phyloP scores from a whole-genome alignment of 1,140 invertebrate species.

The fruit fly (Drosophila melanogaster) region DNA sequence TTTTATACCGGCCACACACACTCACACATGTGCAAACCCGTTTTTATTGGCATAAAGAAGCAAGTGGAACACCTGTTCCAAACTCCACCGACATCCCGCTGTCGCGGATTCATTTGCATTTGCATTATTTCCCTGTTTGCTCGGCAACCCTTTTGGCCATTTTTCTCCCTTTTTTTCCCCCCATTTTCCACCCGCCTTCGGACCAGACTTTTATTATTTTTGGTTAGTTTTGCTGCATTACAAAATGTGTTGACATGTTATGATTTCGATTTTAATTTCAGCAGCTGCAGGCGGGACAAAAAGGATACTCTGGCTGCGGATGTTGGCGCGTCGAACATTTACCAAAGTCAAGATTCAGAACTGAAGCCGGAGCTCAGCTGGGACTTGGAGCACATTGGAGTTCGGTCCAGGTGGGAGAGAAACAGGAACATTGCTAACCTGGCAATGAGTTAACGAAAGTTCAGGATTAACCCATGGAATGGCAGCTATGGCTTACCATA shows the following conservation, averaged over 20 bases:
- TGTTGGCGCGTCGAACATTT: slow-evolving; percentile 35
- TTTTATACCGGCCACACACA: slow-evolving; percentile 43
- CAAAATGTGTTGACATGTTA: slow-evolving; percentile 76
- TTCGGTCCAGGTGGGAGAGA: background rate
- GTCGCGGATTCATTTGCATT: slow-evolving; percentile 66
- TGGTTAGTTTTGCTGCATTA: slow-evolving; percentile 69
- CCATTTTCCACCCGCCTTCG: background rate
- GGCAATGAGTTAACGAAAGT: background rate
- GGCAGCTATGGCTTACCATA: background rate
- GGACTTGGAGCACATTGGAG: background rate
- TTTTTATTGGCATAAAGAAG: slow-evolving; percentile 56
- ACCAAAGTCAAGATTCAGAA: slow-evolving; percentile 9
- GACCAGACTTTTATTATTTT: slow-evolving; percentile 62
- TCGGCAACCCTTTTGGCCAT: slow-evolving; percentile 4
- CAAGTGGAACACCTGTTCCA: slow-evolving; percentile 67
- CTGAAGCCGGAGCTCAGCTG: background rate
- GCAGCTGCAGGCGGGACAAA: slow-evolving; percentile 5
- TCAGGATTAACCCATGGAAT: background rate
- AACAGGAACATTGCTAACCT: background rate
- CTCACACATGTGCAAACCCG: slow-evolving; percentile 16
- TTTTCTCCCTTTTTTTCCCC: too few relatives aligned
- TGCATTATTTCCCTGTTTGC: slow-evolving; percentile 44
- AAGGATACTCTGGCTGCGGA: background rate
- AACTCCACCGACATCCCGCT: slow-evolving; percentile 11
- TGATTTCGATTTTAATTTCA: slow-evolving; percentile 73